Conservation (phyloP, 2,888 invertebrate species). For the Caenorhabditis sp. region DNA sequence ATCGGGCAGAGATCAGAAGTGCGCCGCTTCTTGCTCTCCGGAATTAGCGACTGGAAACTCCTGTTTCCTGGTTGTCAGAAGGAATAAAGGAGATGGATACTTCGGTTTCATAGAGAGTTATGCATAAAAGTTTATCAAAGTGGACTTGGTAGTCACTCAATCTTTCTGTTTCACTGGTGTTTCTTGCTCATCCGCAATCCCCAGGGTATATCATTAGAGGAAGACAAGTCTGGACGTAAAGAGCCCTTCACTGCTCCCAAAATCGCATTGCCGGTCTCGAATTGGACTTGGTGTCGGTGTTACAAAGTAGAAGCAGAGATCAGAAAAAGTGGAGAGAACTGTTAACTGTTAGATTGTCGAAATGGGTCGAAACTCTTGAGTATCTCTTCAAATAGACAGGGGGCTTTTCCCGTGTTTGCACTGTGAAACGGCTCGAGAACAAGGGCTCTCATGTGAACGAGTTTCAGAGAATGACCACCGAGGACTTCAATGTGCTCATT, state of each 20-base stretch:
- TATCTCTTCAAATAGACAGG: not conserved
- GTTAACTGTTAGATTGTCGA: slow-evolving; percentile 3
- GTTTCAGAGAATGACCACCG: slow-evolving; percentile 59
- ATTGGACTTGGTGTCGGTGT: not conserved
- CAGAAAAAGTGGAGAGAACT: not conserved
- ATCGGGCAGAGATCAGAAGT: not conserved
- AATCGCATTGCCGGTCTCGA: not conserved
- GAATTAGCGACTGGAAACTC: not conserved
- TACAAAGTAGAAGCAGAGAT: not conserved
- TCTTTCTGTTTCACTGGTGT: not conserved
- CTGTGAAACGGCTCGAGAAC: not conserved
- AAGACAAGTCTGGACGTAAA: slow-evolving; percentile 1
- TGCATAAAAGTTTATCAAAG: slow-evolving; percentile 1
- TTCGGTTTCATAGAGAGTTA: not conserved
- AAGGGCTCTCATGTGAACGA: not conserved
- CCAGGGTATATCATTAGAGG: slow-evolving; percentile 20
- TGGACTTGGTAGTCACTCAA: not conserved
- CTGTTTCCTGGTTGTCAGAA: slow-evolving; percentile 6
- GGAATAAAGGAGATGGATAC: not conserved
- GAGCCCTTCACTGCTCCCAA: not conserved
- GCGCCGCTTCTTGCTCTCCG: not conserved
- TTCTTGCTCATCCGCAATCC: slow-evolving; percentile 1
- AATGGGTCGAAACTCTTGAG: not conserved
- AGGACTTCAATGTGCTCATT: slow-evolving; percentile 37
- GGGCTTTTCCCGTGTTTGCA: not conserved